Evolutionary conservation across 2,888 invertebrate species (phyloP).

Genomic region (Atherix ibis): DNA sequence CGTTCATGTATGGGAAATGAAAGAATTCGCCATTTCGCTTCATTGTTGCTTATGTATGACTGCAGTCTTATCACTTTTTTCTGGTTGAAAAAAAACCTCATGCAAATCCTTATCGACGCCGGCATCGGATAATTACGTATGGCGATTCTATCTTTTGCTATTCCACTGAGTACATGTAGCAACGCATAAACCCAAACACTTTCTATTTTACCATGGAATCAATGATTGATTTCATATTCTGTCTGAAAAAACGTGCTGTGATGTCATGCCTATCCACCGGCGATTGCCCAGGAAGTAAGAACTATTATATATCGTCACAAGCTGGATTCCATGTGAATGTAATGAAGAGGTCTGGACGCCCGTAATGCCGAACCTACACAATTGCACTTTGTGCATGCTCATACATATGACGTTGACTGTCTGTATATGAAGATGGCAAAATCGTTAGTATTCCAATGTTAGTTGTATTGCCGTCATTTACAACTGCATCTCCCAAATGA

Average conservation of each 20-base stretch:
- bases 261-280: conserved; percentile 22
- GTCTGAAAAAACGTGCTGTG: conserved; percentile 20
- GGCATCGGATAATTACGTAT: conserved; percentile 17
- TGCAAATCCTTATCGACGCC: conserved; percentile 16
- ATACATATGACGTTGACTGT: neutral
- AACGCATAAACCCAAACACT: conserved; percentile 16
- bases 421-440: conserved; percentile 8
- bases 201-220: conserved; percentile 12
- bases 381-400: neutral
- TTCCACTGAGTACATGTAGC: conserved; percentile 18
- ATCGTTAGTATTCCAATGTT: conserved; percentile 7
- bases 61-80: too few species aligned
- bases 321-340: conserved; percentile 7
- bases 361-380: neutral
- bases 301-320: conserved; percentile 3
- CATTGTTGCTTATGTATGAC: conserved; percentile 16
- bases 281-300: neutral
- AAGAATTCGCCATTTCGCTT: conserved; percentile 14
- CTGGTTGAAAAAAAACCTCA: too few species aligned
- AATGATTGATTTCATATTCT: conserved; percentile 12
- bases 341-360: conserved; percentile 1
- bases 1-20: conserved; percentile 14
- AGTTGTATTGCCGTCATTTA: conserved; percentile 7
- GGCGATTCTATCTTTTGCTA: conserved; percentile 14
- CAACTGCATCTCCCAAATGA: neutral